phyloP scores from a whole-genome alignment of 1,140 invertebrate species.

The Sycophaga agraensis region DNA sequence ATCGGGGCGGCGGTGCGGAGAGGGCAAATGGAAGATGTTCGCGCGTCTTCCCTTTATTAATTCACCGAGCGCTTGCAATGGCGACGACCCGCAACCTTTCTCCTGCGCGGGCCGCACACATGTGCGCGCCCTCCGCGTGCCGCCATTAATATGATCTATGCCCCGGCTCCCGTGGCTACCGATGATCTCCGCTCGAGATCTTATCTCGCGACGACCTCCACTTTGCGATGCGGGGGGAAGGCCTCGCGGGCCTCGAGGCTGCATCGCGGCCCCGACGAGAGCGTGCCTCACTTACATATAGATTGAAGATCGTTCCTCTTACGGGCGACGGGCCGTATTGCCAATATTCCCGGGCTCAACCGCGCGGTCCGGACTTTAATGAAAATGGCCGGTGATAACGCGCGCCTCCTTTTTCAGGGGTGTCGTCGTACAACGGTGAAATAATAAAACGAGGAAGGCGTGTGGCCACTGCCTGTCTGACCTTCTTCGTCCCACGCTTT shows the following conservation, averaged over 20 bases:
- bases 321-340: conserved; percentile 12
- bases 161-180: conserved; percentile 31
- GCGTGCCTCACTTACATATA: conserved; percentile 32
- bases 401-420: background rate
- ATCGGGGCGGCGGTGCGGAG: too few relatives aligned
- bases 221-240: conserved; percentile 1
- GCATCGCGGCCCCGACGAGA: background rate
- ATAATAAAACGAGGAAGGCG: background rate
- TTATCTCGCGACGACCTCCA: conserved; percentile 28
- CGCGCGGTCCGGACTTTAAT: conserved; percentile 18
- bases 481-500: too few relatives aligned
- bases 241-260: conserved; percentile 4
- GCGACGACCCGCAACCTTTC: background rate
- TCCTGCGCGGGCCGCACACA: background rate
- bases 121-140: background rate
- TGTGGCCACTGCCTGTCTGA: too few relatives aligned
- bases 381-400: conserved; percentile 26
- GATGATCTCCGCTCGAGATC: conserved; percentile 28
- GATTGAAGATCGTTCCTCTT: conserved; percentile 30
- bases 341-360: conserved; percentile 19
- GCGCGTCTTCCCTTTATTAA: too few relatives aligned
- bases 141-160: conserved; percentile 35
- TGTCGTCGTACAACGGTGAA: background rate
- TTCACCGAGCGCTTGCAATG: too few relatives aligned
- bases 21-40: too few relatives aligned